A percentile compares a stretch with the other conserved stretches of the same genome.
Conservation (phyloP, 2,888 invertebrate species). For the Pollenia amentaria region DNA sequence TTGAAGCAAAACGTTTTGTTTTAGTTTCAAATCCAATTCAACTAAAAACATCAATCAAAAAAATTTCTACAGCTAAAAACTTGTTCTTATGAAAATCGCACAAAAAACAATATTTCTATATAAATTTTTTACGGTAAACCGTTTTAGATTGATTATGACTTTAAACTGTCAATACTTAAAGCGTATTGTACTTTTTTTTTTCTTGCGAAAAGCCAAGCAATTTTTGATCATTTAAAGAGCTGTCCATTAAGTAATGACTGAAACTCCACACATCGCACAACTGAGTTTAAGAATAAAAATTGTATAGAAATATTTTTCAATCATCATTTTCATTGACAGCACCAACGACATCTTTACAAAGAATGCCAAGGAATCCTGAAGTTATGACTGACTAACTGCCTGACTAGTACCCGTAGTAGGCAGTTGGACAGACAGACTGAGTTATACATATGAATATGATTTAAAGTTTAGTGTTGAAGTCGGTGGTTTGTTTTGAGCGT, state of each 20-base stretch:
- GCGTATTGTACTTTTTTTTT: slow-evolving; percentile 73
- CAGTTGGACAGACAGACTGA: slow-evolving; percentile 4
- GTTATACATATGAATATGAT: slow-evolving; percentile 34
- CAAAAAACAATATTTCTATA: background rate
- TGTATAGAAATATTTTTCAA: slow-evolving; percentile 52
- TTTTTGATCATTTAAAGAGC: slow-evolving; percentile 51
- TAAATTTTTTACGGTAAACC: slow-evolving; percentile 61
- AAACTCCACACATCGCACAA: slow-evolving; percentile 63
- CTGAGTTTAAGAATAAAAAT: slow-evolving; percentile 58
- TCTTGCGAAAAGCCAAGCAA: slow-evolving; percentile 8
- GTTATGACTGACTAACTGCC: slow-evolving; percentile 1
- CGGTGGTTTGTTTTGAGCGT: slow-evolving; percentile 41
- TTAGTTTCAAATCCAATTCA: slow-evolving; percentile 38
- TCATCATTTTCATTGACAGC: background rate
- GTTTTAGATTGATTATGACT: slow-evolving; percentile 73
- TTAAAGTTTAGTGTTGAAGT: slow-evolving; percentile 63
- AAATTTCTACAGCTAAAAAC: slow-evolving; percentile 53
- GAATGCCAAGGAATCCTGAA: slow-evolving; percentile 29
- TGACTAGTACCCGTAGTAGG: slow-evolving; percentile 19
- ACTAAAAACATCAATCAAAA: slow-evolving; percentile 59
- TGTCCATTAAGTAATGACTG: slow-evolving; percentile 73
- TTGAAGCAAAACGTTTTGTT: slow-evolving; percentile 35
- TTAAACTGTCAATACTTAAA: slow-evolving; percentile 73
- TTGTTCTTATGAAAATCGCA: slow-evolving; percentile 41
- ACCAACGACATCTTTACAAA: slow-evolving; percentile 28